Conservation (phyloP, 92 coral and sea anemone genomes). For the Epizoanthus fatuus region DNA sequence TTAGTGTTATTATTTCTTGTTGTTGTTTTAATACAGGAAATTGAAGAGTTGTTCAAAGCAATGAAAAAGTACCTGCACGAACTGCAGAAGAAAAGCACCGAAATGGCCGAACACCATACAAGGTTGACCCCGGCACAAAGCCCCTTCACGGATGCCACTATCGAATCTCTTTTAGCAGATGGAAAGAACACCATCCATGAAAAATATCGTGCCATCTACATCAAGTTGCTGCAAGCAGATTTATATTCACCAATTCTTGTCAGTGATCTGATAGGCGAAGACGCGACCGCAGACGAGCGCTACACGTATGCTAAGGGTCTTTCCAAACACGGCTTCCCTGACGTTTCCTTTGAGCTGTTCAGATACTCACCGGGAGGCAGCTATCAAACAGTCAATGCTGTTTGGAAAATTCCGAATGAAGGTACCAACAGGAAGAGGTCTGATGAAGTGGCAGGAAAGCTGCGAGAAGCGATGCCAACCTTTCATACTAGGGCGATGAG, state of each 20-base stretch:
- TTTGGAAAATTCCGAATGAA: constrained; percentile 30
- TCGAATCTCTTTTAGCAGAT: constrained; percentile 38
- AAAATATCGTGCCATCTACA: too few species aligned
- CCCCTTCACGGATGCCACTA: constrained; percentile 45
- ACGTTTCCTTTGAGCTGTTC: constrained; percentile 27
- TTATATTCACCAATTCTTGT: constrained; percentile 4
- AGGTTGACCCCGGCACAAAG: constrained; percentile 38
- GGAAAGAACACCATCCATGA: constrained; percentile 28
- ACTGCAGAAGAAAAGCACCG: constrained; percentile 28
- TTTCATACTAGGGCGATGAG: constrained; percentile 42
- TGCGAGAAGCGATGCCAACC: constrained; percentile 39
- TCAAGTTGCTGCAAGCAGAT: constrained; percentile 28
- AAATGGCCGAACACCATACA: constrained; percentile 17
- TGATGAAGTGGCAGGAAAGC: constrained; percentile 30
- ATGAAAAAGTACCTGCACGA: constrained; percentile 30
- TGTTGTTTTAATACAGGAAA: constrained; percentile 32
- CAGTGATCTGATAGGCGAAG: constrained; percentile 27
- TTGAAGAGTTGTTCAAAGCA: constrained; percentile 26
- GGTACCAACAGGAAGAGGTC: constrained; percentile 7
- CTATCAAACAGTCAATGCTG: constrained; percentile 28
- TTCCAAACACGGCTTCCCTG: neutral
- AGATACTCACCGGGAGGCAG: constrained; percentile 46
- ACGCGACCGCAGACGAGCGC: constrained; percentile 14
- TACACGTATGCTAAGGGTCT: constrained; percentile 34
- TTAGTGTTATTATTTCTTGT: constrained; percentile 17